phyloP scores from a whole-genome alignment of 1,140 invertebrate genomes.

The Globodera ellingtonae region DNA sequence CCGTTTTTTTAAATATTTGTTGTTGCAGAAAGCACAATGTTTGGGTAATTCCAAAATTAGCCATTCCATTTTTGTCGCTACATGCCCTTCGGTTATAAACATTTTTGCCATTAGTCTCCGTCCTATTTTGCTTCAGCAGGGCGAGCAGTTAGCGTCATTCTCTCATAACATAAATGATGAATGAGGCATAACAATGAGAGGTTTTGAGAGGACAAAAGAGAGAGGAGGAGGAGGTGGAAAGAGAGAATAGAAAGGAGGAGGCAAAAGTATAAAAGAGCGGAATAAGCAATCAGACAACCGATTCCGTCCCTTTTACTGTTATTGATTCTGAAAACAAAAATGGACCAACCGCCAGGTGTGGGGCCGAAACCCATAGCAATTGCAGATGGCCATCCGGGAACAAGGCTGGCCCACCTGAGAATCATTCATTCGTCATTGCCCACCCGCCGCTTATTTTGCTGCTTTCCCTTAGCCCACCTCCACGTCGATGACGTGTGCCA shows the following conservation, averaged over 20 bases:
- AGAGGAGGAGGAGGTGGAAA: neutral
- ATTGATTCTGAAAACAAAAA: neutral
- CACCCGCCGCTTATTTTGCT: no score
- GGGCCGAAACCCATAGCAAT: constrained; percentile 50
- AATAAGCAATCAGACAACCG: neutral
- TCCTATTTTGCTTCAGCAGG: no score
- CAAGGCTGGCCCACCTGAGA: constrained; percentile 37
- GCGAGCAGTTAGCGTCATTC: no score
- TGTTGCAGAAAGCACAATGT: no score
- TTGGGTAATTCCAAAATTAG: no score
- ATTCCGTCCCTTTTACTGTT: neutral
- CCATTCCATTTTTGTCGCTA: no score
- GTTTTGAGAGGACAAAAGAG: no score
- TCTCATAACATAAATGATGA: no score
- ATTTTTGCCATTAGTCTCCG: no score
- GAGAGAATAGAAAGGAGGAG: neutral
- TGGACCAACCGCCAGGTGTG: constrained; percentile 52
- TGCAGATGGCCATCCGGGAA: constrained; percentile 39
- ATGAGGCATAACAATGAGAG: no score
- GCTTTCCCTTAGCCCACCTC: constrained; percentile 35
- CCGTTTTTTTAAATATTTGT: no score
- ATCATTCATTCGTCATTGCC: neutral
- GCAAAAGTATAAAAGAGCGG: neutral
- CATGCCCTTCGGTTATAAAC: no score
- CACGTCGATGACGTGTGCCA: constrained; percentile 59